Evolutionary conservation across 2,113 vertebrate species (phyloP).

Genomic region (Triplophysa dalaica): DNA sequence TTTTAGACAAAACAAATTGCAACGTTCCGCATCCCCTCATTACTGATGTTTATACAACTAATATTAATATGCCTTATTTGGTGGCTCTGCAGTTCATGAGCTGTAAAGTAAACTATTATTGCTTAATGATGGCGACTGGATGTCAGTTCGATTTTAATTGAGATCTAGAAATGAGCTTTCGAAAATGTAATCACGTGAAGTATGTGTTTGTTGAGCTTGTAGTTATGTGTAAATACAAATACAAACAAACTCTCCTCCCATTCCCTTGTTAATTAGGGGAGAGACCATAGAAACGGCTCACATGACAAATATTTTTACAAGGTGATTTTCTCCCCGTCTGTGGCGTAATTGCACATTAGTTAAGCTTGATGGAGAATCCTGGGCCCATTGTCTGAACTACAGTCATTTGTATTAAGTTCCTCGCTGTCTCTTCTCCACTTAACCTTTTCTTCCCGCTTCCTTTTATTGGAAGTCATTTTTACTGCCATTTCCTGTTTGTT

Average conservation of each 20-base stretch:
- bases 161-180: constrained; percentile 73
- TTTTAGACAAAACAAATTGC: constrained; percentile 71
- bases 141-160: constrained; percentile 75
- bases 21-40: constrained; percentile 30
- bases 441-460: constrained; percentile 25
- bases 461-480: constrained; percentile 60
- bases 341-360: constrained; percentile 79
- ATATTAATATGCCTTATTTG: constrained; percentile 74
- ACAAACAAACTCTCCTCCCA: constrained; percentile 65
- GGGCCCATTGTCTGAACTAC: constrained; percentile 66
- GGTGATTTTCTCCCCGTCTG: constrained; percentile 77
- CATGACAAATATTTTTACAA: constrained; percentile 81
- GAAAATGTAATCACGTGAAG: constrained; percentile 65
- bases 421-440: constrained; percentile 51
- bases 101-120: constrained; percentile 81
- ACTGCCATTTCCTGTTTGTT: constrained; percentile 56
- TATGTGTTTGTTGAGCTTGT: constrained; percentile 75
- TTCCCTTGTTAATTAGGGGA: constrained; percentile 75
- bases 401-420: constrained; percentile 68
- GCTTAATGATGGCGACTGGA: constrained; percentile 77
- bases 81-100: constrained; percentile 78
- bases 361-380: constrained; percentile 73
- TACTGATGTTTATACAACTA: constrained; percentile 45
- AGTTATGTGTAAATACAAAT: constrained; percentile 73
- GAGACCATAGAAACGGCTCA: constrained; percentile 71